Conservation (phyloP, 1,140 invertebrate genomes). For the Bombus affinis region DNA sequence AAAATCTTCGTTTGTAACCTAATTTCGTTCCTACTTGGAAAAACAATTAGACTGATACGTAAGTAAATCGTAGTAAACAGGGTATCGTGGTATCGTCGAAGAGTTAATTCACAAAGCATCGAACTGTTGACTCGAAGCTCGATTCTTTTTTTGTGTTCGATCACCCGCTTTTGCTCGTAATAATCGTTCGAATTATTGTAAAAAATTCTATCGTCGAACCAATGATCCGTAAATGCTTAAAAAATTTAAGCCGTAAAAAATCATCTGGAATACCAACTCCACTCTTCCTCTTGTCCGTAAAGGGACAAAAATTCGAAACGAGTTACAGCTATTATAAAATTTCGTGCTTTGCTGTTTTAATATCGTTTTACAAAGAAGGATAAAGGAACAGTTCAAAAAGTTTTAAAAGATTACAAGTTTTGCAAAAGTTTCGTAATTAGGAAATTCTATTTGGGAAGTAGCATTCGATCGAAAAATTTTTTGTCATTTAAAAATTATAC, state of each 20-base stretch:
- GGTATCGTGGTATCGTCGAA: background rate
- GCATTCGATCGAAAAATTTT: too few relatives aligned
- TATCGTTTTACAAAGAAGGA: background rate
- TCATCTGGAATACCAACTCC: background rate
- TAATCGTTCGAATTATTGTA: background rate
- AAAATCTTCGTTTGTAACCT: background rate
- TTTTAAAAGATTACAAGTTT: background rate
- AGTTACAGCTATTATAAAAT: too few relatives aligned
- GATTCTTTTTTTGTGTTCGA: background rate
- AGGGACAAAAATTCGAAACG: background rate
- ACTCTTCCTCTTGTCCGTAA: background rate
- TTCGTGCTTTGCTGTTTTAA: background rate
- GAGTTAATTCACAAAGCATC: background rate
- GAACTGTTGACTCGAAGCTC: background rate
- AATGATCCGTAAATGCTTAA: constrained; percentile 16
- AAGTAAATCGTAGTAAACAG: constrained; percentile 18
- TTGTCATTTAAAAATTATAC: background rate
- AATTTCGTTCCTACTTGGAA: background rate
- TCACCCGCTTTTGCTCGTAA: background rate
- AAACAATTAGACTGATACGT: constrained; percentile 27
- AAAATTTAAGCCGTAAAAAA: constrained; percentile 28
- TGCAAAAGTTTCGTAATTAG: background rate
- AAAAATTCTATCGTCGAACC: constrained; percentile 5
- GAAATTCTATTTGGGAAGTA: background rate
- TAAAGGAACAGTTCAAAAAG: background rate